Evolutionary conservation across 2,113 vertebrate species (phyloP).

Genomic region (Pluvianellus socialis): DNA sequence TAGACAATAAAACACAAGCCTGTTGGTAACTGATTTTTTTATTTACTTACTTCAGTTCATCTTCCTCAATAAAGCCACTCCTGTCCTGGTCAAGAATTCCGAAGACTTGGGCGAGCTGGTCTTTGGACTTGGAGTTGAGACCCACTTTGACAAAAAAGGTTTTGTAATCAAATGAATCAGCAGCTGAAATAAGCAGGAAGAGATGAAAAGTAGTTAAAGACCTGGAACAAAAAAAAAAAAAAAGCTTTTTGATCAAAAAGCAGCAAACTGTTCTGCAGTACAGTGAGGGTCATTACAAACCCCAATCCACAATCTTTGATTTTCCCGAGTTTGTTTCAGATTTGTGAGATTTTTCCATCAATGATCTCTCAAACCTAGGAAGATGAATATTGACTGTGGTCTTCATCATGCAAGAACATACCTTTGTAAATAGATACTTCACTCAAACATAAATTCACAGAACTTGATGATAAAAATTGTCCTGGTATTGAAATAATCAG

Average conservation of each 20-base stretch:
- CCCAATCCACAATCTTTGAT: not conserved
- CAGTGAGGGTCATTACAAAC: not conserved
- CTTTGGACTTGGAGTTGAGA: conserved; percentile 74
- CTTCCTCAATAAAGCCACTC: conserved; percentile 86
- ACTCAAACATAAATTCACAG: not conserved
- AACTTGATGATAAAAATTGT: not conserved
- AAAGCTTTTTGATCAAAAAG: not conserved
- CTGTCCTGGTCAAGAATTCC: conserved; percentile 82
- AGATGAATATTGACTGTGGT: not conserved
- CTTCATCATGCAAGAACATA: not conserved
- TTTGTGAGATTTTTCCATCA: not conserved
- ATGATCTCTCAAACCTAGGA: not conserved
- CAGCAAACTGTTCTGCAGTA: not conserved
- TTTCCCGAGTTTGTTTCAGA: not conserved
- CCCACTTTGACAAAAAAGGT: conserved; percentile 82
- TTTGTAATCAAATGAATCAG: conserved; percentile 80
- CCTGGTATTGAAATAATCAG: not conserved
- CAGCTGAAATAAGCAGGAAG: conserved; percentile 59
- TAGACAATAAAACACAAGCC: not conserved
- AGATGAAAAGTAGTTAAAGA: not conserved
- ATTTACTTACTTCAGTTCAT: conserved; percentile 80
- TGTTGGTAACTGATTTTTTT: not conserved
- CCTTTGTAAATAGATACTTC: not conserved
- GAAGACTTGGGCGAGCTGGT: conserved; percentile 77
- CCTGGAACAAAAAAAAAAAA: not conserved